Evolutionary conservation across 2,888 invertebrate species (phyloP).

Genomic region (Nomada goodeniana): DNA sequence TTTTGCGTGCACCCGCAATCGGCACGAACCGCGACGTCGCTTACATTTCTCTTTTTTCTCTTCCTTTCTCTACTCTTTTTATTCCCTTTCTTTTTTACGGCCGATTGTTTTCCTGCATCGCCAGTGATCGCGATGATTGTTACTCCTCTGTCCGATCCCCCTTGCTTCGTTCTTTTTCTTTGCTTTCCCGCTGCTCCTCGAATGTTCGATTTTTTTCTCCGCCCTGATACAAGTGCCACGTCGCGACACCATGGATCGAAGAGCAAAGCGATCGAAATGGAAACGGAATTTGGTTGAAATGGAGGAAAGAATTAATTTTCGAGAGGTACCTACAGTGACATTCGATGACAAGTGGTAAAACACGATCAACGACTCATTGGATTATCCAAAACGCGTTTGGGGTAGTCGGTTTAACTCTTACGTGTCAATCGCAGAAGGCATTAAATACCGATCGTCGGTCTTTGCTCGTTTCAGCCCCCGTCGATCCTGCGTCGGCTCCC

Average conservation of each 20-base stretch:
- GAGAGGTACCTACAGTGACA: neutral
- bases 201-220: conserved; percentile 3
- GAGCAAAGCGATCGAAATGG: neutral
- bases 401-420: conserved; percentile 70
- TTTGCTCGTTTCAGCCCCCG: conserved; percentile 74
- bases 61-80: neutral
- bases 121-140: conserved; percentile 8
- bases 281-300: conserved; percentile 33
- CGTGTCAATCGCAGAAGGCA: conserved; percentile 82
- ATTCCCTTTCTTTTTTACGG: conserved; percentile 4
- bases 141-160: conserved; percentile 9
- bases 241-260: neutral
- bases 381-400: conserved; percentile 53
- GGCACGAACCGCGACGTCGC: conserved; percentile 58
- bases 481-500: conserved; percentile 57
- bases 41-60: conserved; percentile 17
- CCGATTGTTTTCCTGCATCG: conserved; percentile 10
- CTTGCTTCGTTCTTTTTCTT: neutral
- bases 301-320: neutral
- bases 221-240: conserved; percentile 27
- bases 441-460: conserved; percentile 83
- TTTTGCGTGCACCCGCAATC: conserved; percentile 63
- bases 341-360: conserved; percentile 7
- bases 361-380: conserved; percentile 38
- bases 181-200: neutral